Evolutionary conservation across 2,113 vertebrate genomes (phyloP).

Genomic region (Elanus axillaris): DNA sequence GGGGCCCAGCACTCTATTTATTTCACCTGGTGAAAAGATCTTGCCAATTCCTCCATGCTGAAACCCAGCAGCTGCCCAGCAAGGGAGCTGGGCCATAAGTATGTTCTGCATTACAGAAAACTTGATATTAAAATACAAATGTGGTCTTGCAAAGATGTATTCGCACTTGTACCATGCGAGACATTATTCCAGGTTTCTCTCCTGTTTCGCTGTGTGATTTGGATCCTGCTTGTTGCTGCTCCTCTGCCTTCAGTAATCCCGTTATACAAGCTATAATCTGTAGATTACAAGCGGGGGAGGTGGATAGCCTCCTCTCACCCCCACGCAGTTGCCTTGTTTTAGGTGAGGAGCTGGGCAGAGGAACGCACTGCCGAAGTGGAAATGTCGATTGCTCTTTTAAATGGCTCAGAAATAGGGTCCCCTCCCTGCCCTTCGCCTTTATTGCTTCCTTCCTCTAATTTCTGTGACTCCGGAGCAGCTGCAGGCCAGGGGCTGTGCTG

Average conservation of each 20-base stretch:
- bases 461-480: neutral
- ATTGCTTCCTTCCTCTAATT: neutral
- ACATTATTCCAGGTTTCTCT: neutral
- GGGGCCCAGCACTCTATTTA: conserved; percentile 66
- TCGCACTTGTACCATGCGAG: neutral
- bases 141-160: neutral
- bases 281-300: neutral
- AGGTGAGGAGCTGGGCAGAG: neutral
- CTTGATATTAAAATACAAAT: conserved; percentile 17
- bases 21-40: conserved; percentile 70
- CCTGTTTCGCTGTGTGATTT: neutral
- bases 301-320: rapidly evolving
- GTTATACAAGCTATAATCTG: neutral
- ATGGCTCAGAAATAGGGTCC: neutral
- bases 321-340: neutral
- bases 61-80: conserved; percentile 64
- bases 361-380: no score
- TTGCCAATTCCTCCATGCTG: conserved; percentile 58
- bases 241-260: conserved; percentile 4
- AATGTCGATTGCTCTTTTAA: neutral
- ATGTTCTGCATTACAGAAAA: conserved; percentile 61
- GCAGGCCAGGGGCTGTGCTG: neutral
- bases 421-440: neutral
- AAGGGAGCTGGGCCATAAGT: conserved; percentile 30
- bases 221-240: neutral